These are phyloP conservation scores for Clarias platycephalus DNA, from an alignment of 2,797 vertebrate species.

Conservation along the genomic window DNA sequence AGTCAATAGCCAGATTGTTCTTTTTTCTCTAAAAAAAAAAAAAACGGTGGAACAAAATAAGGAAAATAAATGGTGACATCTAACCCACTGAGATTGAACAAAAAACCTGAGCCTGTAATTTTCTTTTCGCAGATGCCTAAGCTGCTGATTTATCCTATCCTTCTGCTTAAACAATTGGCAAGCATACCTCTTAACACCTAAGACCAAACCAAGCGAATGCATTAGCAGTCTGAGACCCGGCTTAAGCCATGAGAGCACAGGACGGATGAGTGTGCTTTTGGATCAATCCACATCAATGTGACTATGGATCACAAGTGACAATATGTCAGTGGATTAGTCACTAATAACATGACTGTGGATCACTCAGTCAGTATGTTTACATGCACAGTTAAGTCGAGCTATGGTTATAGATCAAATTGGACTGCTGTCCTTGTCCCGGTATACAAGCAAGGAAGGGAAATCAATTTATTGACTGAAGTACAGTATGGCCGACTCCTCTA, in stretches of 20 bases:
- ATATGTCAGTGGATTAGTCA: neutral
- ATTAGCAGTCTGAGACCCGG: neutral
- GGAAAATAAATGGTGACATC: neutral
- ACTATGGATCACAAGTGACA: neutral
- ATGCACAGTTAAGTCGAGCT: too few species aligned
- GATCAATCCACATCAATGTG: neutral
- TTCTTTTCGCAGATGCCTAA: neutral
- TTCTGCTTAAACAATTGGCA: neutral
- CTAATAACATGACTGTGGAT: neutral
- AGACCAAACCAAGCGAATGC: neutral
- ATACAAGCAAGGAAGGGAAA: too few species aligned
- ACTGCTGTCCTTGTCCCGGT: too few species aligned
- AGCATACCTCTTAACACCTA: neutral
- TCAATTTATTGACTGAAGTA: too few species aligned
- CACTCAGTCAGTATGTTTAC: conserved; percentile 13
- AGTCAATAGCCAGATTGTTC: neutral
- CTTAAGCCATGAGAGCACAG: neutral
- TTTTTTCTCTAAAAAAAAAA: neutral
- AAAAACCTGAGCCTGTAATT: neutral
- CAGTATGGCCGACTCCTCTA: too few species aligned
- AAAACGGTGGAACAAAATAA: neutral
- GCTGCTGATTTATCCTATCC: neutral
- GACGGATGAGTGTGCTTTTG: neutral
- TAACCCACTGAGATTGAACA: neutral
- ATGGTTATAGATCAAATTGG: too few species aligned